Conservation (phyloP, 2,888 invertebrate genomes). For the Himalopsyche kuldschensis region DNA sequence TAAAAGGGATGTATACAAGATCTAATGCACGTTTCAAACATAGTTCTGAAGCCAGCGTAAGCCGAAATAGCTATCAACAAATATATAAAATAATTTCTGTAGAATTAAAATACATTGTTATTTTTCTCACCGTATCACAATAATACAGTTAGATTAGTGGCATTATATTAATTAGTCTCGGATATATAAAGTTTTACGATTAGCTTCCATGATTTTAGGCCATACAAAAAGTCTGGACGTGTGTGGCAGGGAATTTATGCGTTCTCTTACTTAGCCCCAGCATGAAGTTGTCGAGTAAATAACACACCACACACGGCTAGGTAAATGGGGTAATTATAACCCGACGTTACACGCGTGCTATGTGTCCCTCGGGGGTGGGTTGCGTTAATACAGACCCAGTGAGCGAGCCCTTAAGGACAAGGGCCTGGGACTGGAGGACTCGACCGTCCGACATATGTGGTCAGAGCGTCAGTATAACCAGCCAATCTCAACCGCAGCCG, state of each 20-base stretch:
- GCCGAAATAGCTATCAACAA: no score
- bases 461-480: background rate
- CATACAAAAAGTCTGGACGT: background rate
- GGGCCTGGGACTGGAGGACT: background rate
- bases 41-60: no score
- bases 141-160: no score
- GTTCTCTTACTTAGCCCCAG: background rate
- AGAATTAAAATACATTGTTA: no score
- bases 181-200: background rate
- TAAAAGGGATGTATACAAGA: no score
- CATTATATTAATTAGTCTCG: no score
- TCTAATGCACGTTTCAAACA: no score
- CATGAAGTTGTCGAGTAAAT: constrained; percentile 8
- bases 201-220: background rate
- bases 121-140: no score
- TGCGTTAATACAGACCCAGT: background rate
- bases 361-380: constrained; percentile 13
- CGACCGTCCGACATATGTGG: background rate
- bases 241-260: background rate
- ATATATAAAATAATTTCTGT: no score
- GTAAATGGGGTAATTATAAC: constrained; percentile 24
- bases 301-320: constrained; percentile 5
- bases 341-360: constrained; percentile 7
- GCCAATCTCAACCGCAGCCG: background rate
- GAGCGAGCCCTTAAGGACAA: background rate